Evolutionary conservation across 1,140 invertebrate species (phyloP).

Genomic region (Heliconius melpomene): DNA sequence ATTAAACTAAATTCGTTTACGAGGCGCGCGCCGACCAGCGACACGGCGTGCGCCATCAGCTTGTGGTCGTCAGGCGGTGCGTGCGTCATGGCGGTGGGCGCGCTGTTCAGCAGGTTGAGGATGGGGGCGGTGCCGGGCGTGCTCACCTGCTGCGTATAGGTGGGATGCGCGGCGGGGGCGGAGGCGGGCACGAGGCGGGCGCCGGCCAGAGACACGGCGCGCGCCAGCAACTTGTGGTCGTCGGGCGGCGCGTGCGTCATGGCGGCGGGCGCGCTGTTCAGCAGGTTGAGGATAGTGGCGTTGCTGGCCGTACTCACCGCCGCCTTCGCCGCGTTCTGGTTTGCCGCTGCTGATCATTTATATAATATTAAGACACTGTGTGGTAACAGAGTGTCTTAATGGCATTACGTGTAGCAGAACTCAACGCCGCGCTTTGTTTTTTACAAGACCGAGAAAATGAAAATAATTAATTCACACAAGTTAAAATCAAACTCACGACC

Average conservation of each 20-base stretch:
- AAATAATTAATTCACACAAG: not conserved
- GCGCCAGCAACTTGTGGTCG: slow-evolving; percentile 62
- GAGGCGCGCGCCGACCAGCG: slow-evolving; percentile 60
- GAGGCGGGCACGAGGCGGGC: slow-evolving; percentile 60
- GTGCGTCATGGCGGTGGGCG: slow-evolving; percentile 76
- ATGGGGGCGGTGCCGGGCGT: slow-evolving; percentile 76
- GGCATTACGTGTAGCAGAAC: not conserved
- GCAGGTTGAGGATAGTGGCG: slow-evolving; percentile 86
- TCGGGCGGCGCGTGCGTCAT: slow-evolving; percentile 78
- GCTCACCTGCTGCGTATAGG: slow-evolving; percentile 69
- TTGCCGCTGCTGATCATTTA: slow-evolving; percentile 60
- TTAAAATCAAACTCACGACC: not conserved
- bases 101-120: slow-evolving; percentile 40
- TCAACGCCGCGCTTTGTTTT: not conserved
- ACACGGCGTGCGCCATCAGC: slow-evolving; percentile 60
- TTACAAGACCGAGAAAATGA: not conserved
- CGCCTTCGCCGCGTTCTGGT: slow-evolving; percentile 80
- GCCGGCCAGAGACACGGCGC: slow-evolving; percentile 64
- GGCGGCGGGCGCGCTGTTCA: slow-evolving; percentile 87
- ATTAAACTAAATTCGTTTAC: too few species aligned
- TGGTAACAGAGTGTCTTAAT: too few species aligned
- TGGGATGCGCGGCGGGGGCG: slow-evolving; percentile 60
- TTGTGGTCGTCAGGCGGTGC: slow-evolving; percentile 42
- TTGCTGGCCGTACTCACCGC: slow-evolving; percentile 82
- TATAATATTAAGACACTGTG: not conserved